Base-by-base conservation (phyloP, 2,797 vertebrate species). In the Salarias fasciatus region DNA sequence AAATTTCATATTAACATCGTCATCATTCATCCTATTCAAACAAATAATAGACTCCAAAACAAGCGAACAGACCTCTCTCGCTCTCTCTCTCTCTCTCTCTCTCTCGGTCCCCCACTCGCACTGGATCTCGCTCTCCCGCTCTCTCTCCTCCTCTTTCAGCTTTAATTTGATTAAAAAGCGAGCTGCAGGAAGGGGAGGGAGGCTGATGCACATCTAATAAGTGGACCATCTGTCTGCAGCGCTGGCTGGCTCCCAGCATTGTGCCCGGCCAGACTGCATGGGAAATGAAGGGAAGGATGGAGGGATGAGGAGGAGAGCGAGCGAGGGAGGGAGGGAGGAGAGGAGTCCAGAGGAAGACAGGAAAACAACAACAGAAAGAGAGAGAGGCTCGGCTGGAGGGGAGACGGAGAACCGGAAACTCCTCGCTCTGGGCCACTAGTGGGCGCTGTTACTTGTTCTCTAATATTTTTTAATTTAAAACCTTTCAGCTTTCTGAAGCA, bases 161-260 rank as follows among this genome's bases (percentile, higher is more conserved):
- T 95, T 94, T 96, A 96, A 96, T 96, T 96, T 96, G 95, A 96
- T 97, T 96, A 97, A 96, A 97, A 96, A 94, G 95, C 93, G 94
- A 96, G 94, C 95, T 94, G 94, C 95, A 96, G 94, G 95, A 95
- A 95, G 94, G 93, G 94, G 95, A 94, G 95, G 93, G 94, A 77
- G 94, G 73, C 82, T 94, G 94, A 95, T 95, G 95, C 95, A 95
- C 95, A 96, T 96, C 95, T 96, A 96, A 97, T 96, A 96, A 96
- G 95, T 95, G 93, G 92, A 94, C 96, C 96, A 97, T 97, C 96
- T 97, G 96, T 95, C 95, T 95, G 92, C 91, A 90, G 94, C 89
- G 91, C 95, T 97, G 96, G 95, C 95, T 91, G 87, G 91, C 94
- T 93, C 94, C 95, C 96, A 96, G 95, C 95, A 95, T 96, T 96